Conservation (phyloP, 2,797 vertebrate genomes). For the Ficedula albicollis region DNA sequence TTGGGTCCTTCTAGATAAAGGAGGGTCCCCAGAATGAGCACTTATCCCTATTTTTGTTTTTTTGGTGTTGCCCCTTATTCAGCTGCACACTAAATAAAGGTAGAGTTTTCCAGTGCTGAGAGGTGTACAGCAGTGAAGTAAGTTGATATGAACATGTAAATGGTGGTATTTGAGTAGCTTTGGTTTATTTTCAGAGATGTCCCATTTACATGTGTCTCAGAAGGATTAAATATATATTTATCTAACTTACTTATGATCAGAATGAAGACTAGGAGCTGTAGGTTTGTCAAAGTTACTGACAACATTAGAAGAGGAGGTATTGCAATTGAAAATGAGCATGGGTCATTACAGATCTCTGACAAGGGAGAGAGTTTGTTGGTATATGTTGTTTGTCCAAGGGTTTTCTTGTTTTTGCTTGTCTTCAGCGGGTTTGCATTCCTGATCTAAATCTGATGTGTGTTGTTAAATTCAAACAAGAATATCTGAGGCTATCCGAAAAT, state of each 20-base stretch:
- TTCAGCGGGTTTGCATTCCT: background rate
- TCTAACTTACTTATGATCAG: background rate
- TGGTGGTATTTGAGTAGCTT: background rate
- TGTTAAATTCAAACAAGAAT: background rate
- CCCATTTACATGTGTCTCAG: background rate
- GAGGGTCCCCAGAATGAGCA: background rate
- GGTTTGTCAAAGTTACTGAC: background rate
- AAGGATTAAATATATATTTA: background rate
- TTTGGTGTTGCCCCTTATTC: background rate
- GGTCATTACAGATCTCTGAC: background rate
- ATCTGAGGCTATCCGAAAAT: background rate
- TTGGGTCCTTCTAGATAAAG: background rate
- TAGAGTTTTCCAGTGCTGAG: background rate
- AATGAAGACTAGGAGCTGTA: background rate
- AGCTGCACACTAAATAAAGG: background rate
- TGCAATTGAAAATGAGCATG: background rate
- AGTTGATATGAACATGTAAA: background rate
- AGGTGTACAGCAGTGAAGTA: fast-evolving
- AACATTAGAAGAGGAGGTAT: background rate
- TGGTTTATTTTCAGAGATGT: background rate
- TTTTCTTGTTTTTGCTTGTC: background rate
- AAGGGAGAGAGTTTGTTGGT: background rate
- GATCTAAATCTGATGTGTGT: background rate
- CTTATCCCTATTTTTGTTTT: background rate
- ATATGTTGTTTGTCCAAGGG: background rate